Evolutionary conservation across 2,888 invertebrate species (phyloP), one percentile per base, ranked within the genome.

Genomic region (Ochropleura plecta): DNA sequence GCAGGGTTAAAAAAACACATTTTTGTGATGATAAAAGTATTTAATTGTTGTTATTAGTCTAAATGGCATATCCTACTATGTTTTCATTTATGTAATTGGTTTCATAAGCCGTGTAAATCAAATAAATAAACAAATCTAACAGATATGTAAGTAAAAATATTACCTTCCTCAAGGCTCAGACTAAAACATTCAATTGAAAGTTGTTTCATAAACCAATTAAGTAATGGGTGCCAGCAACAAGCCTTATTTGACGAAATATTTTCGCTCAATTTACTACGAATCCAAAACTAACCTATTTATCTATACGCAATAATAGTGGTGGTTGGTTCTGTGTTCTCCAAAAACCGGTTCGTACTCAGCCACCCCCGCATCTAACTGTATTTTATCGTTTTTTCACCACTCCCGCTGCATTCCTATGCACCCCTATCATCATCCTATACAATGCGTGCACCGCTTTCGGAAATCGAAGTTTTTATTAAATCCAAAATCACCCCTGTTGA

Each of bases 361-460:
- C 92, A 92, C 93, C 93, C 93, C 92, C 92, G 90, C 90, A 87
- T 83, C 88, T 96, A 96, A 95, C 96, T 94, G 96, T 96, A 94
- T 93, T 93, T 91, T 92, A 93, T 93, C 92, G 94, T 94, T 96
- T 94, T 92, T 94, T 30, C 30, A 92, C 88, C 73, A 78, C 86
- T 79, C 89, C 88, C 89, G 88, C 92, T 93, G 94, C 96, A 96
- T 96, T 96, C 96, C 95, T 89, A 86, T 91, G 94, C 94, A 94
- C 93, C 95, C 94, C 94, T 88, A 91, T 90, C 91, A 92, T 89
- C 91, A 92, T 90, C 93, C 92, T 93, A 90, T 89, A 80, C 80
- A 83, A 86, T 86, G 79, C 83, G 73, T 79, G 84, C 86, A 81
- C 83, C 78, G 83, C 81, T 82, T 78, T 79, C 83, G 81, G 84